phyloP scores from a whole-genome alignment of 2,888 invertebrate species.

The Ophion costatus region DNA sequence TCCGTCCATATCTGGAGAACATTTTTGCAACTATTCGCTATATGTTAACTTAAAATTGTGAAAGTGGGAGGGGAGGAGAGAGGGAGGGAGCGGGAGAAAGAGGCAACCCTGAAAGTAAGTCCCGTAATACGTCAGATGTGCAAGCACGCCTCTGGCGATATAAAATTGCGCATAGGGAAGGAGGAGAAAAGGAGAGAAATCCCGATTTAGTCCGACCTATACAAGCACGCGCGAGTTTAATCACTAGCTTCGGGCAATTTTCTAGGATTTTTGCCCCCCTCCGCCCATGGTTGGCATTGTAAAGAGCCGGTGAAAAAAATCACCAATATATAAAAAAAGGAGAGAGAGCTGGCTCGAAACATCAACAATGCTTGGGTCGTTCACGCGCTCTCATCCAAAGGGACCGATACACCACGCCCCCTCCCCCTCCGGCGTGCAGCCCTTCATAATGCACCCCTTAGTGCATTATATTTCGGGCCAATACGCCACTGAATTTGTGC shows the following conservation, averaged over 20 bases:
- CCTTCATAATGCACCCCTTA: too few relatives aligned
- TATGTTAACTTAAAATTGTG: too few relatives aligned
- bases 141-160: constrained; percentile 81
- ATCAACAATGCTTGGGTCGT: too few relatives aligned
- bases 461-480: too few relatives aligned
- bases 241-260: constrained; percentile 78
- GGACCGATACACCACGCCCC: too few relatives aligned
- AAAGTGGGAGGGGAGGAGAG: background rate
- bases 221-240: constrained; percentile 78
- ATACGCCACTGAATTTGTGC: too few relatives aligned
- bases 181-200: constrained; percentile 47
- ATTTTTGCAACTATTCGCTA: too few relatives aligned
- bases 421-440: too few relatives aligned
- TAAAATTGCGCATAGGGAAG: constrained; percentile 65
- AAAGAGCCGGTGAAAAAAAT: constrained; percentile 14
- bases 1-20: too few relatives aligned
- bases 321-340: constrained; percentile 44
- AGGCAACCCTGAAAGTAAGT: constrained; percentile 30
- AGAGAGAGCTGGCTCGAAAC: background rate
- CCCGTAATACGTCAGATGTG: constrained; percentile 78
- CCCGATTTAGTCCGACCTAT: constrained; percentile 62
- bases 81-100: constrained; percentile 6
- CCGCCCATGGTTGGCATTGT: constrained; percentile 65
- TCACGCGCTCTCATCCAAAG: too few relatives aligned
- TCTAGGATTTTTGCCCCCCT: constrained; percentile 68